Evolutionary conservation across 2,888 invertebrate species (phyloP), one percentile per base, ranked within the genome.

Genomic region (Venustoraphidia nigricollis): DNA sequence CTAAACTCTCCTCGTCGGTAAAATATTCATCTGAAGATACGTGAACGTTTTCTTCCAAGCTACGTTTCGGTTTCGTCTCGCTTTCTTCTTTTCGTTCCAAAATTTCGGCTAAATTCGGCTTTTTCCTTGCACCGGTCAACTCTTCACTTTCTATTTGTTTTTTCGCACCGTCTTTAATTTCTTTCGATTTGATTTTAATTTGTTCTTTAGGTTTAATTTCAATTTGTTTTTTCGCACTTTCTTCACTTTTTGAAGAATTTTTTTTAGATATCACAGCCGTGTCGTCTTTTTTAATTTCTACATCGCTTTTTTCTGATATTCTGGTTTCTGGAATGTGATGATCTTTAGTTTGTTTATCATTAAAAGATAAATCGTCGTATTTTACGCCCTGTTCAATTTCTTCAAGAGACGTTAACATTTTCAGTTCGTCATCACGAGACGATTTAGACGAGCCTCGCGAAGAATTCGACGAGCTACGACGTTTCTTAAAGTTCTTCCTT

Each of bases 361-460:
- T 9, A 45, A 11, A 45, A 36, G 35, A 27, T 6, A 46, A 14
- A 34, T 42, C 34, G 27, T 47, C 47, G 6, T 47, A 42, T 8
- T 27, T 42, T 6, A 47, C 34, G 36, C 47, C 47, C 34, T 47
- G 68, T 60, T 78, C 78, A 53, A 75, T 74, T 61, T 77, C 77
- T 61, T 78, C 78, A 56, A 78, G 68, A 47, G 78, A 77, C 53
- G 78, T 77, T 57, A 78, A 77, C 67, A 75, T 72, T 65, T 73
- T 73, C 37, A 78, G 62, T 62, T 78, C 79, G 59, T 79, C 77
- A 56, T 78, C 77, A 49, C 77, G 75, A 34, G 77, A 77, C 51
- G 75, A 71, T 51, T 74, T 72, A 49, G 77, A 77, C 11, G 76
- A 76, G 57, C 65, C 70, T 48, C 77, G 77, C 52, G 76, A 76